Conservation (phyloP, 2,888 invertebrate species). For the Melinopterus prodromus region DNA sequence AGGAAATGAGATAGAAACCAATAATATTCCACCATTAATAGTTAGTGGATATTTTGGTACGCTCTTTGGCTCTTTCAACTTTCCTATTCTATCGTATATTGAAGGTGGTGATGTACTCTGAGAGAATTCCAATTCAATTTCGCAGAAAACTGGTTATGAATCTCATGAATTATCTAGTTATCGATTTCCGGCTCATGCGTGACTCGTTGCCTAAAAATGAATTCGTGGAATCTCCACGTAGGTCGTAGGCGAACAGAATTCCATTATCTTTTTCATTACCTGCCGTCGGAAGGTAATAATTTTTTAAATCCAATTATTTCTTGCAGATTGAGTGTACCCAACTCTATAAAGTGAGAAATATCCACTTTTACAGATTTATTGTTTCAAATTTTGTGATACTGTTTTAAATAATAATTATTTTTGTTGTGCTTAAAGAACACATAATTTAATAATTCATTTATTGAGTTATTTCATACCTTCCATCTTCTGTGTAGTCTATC, state of each 20-base stretch:
- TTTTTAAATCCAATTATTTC: neutral
- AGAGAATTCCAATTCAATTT: neutral
- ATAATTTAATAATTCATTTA: too few species aligned
- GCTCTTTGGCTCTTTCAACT: neutral
- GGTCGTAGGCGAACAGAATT: neutral
- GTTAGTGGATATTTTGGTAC: neutral
- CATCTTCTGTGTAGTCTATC: too few species aligned
- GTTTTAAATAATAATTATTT: too few species aligned
- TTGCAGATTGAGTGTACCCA: neutral
- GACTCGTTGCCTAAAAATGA: neutral
- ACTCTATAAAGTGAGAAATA: too few species aligned
- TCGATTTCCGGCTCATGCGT: neutral
- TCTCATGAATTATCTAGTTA: conserved; percentile 4
- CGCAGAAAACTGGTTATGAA: neutral
- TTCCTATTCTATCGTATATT: neutral
- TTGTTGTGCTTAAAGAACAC: too few species aligned
- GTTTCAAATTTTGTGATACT: too few species aligned
- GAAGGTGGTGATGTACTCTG: neutral
- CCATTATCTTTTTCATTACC: neutral
- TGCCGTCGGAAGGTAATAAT: neutral
- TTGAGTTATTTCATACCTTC: too few species aligned
- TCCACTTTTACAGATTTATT: too few species aligned
- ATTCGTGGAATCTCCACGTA: neutral
- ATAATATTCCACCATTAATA: neutral
- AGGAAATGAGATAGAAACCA: too few species aligned